A percentile compares a stretch with the other conserved stretches of the same genome.
phyloP scores from a whole-genome alignment of 2,888 invertebrate species.

The Epicampocera succincta region DNA sequence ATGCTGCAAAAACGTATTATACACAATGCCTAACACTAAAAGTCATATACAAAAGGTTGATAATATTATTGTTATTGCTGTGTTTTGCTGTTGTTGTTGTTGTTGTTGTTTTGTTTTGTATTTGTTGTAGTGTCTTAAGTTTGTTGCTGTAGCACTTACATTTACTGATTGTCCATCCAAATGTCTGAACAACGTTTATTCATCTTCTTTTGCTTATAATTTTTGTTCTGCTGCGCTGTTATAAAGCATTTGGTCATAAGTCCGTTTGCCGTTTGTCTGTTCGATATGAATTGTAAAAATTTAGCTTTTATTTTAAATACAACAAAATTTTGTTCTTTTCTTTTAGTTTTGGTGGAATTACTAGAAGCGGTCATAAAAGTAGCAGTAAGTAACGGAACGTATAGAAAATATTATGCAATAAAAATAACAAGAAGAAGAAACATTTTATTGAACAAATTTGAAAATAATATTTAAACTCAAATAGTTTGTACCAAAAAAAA shows the following conservation, averaged over 20 bases:
- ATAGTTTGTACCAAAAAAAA: no score
- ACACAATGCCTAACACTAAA: slow-evolving; percentile 36
- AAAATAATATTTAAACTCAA: no score
- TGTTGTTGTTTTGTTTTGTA: slow-evolving; percentile 24
- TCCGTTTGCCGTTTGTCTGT: slow-evolving; percentile 18
- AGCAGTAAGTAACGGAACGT: no score
- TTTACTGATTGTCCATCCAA: slow-evolving; percentile 54
- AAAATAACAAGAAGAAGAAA: no score
- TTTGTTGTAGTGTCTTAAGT: slow-evolving; percentile 11
- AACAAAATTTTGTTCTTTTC: not conserved
- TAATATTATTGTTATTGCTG: slow-evolving; percentile 37
- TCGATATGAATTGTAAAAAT: slow-evolving; percentile 22
- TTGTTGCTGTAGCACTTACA: slow-evolving; percentile 53
- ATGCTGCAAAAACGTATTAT: slow-evolving; percentile 15
- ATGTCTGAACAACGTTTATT: slow-evolving; percentile 60
- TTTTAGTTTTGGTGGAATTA: not conserved
- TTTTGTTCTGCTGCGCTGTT: slow-evolving; percentile 14
- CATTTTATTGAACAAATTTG: no score
- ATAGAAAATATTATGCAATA: no score
- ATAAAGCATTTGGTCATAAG: slow-evolving; percentile 56
- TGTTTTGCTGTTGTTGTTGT: not conserved
- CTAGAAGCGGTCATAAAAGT: not conserved
- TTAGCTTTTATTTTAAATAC: slow-evolving; percentile 40
- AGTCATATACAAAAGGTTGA: slow-evolving; percentile 55
- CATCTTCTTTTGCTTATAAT: slow-evolving; percentile 13